phyloP scores from a whole-genome alignment of 2,113 vertebrate species.

The Corythaixoides concolor region DNA sequence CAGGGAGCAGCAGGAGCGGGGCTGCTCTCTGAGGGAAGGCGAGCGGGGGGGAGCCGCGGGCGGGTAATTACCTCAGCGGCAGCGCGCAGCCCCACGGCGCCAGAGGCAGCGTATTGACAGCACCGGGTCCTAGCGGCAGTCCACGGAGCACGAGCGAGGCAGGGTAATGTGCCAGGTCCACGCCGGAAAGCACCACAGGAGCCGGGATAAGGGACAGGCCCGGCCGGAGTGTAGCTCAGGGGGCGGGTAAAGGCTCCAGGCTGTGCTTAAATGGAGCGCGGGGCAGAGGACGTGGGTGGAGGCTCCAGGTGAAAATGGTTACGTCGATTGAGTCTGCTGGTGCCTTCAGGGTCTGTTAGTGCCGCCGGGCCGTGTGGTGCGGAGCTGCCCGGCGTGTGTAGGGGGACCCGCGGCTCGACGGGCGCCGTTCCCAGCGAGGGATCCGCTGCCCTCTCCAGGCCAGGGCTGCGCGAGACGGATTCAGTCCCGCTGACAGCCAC shows the following conservation, averaged over 20 bases:
- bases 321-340: accelerated
- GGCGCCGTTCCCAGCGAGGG: not conserved
- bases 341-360: accelerated
- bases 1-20: not conserved
- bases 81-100: accelerated
- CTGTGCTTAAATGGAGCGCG: no score
- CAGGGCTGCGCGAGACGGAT: accelerated
- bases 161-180: accelerated
- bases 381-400: no score
- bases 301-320: not conserved
- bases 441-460: not conserved
- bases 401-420: no score
- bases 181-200: accelerated
- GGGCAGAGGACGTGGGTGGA: accelerated
- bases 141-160: accelerated
- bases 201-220: accelerated
- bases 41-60: not conserved
- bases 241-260: accelerated
- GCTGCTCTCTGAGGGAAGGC: not conserved
- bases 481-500: not conserved
- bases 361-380: no score
- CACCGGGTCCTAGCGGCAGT: accelerated
- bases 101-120: accelerated
- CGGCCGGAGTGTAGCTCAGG: accelerated
- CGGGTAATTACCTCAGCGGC: accelerated